Evolutionary conservation across 1,140 invertebrate species (phyloP).

Genomic region (Riptortus pedestris): DNA sequence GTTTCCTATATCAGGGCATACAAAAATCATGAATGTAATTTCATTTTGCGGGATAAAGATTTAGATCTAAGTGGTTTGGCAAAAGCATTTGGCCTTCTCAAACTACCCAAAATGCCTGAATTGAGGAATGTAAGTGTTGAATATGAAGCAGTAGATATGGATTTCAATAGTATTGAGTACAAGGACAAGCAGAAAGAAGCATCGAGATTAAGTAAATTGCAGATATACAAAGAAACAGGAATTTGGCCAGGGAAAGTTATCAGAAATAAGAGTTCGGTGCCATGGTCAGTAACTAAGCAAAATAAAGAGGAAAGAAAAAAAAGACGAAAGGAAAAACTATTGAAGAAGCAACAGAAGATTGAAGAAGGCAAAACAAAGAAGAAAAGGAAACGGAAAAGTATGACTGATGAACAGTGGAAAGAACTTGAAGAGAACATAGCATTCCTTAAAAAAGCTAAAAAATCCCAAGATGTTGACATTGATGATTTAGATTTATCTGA

Average conservation of each 20-base stretch:
- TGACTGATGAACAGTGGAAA: conserved; percentile 65
- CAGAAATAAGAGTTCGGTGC: conserved; percentile 49
- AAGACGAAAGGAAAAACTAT: conserved; percentile 48
- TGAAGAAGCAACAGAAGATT: conserved; percentile 42
- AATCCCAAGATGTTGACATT: conserved; percentile 48
- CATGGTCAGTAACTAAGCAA: conserved; percentile 74
- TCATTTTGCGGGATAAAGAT: conserved; percentile 82
- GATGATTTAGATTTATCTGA: conserved; percentile 17
- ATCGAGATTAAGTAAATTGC: conserved; percentile 58
- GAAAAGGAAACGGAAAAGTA: conserved; percentile 39
- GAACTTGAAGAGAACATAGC: conserved; percentile 73
- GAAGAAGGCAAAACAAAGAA: conserved; percentile 37
- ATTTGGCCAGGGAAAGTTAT: conserved; percentile 60
- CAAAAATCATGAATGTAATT: conserved; percentile 87
- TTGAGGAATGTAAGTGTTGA: conserved; percentile 57
- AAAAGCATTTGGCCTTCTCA: conserved; percentile 76
- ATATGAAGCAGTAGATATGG: conserved; percentile 56
- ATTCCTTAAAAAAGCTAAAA: conserved; percentile 80
- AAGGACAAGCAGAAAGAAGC: conserved; percentile 71
- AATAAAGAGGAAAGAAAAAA: conserved; percentile 56
- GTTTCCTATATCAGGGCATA: conserved; percentile 92
- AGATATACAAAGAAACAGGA: conserved; percentile 60
- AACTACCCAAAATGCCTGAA: conserved; percentile 91
- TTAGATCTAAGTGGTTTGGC: conserved; percentile 78
- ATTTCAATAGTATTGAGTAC: conserved; percentile 69